These are phyloP conservation scores for Melanocharis versteri DNA, from an alignment of 2,113 vertebrate species.

Conservation along the genomic window DNA sequence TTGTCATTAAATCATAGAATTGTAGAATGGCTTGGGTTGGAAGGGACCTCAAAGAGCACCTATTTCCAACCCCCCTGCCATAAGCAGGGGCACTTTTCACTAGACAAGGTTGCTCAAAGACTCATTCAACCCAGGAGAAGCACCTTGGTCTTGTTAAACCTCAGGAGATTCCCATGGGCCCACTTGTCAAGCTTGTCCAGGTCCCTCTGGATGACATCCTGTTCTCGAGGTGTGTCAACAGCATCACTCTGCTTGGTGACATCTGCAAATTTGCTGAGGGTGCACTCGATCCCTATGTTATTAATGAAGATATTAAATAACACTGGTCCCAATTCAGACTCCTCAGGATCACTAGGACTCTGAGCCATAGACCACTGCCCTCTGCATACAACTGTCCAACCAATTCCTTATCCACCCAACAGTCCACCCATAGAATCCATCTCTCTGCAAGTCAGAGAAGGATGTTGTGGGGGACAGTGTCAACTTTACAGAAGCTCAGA, in stretches of 20 bases:
- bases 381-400: not conserved
- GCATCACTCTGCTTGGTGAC: not conserved
- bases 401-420: not conserved
- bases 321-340: not conserved
- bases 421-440: not conserved
- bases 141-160: not conserved
- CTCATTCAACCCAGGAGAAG: not conserved
- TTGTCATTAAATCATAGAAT: not conserved
- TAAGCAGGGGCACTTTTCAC: not conserved
- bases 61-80: not conserved
- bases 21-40: not conserved
- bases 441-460: not conserved
- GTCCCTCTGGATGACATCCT: not conserved
- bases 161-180: not conserved
- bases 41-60: not conserved
- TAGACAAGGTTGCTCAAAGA: not conserved
- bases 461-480: not conserved
- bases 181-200: fast-evolving
- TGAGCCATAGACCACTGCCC: not conserved
- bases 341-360: not conserved
- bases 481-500: not conserved
- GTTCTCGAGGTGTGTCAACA: not conserved
- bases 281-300: not conserved
- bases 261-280: not conserved
- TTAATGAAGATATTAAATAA: not conserved